Conservation (phyloP, 2,888 invertebrate genomes). For the Vanessa cardui region DNA sequence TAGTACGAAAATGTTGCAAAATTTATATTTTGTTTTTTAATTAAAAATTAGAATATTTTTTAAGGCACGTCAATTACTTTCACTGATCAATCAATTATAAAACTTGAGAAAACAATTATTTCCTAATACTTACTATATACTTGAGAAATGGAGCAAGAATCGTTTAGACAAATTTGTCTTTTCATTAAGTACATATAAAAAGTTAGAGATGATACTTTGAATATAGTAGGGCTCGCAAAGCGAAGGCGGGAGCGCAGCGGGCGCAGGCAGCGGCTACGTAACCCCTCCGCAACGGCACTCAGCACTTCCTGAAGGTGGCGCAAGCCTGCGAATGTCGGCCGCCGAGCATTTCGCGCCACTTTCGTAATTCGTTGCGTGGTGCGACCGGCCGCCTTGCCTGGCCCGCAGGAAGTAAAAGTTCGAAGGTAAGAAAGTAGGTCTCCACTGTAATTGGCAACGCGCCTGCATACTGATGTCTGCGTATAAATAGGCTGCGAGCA, state of each 20-base stretch:
- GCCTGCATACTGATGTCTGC: constrained; percentile 79
- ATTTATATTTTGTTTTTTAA: neutral
- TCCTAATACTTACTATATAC: too few species aligned
- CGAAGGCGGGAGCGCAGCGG: constrained; percentile 43
- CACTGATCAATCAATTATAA: too few species aligned
- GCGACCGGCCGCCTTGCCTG: constrained; percentile 76
- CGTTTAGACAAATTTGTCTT: too few species aligned
- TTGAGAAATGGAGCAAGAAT: too few species aligned
- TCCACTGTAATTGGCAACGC: constrained; percentile 79
- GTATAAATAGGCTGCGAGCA: constrained; percentile 68
- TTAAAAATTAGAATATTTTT: neutral
- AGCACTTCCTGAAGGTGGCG: constrained; percentile 82
- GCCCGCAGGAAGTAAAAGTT: constrained; percentile 83
- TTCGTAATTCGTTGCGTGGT: constrained; percentile 82
- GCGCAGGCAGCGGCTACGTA: constrained; percentile 68
- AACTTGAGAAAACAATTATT: too few species aligned
- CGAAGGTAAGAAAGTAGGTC: constrained; percentile 83
- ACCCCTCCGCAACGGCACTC: constrained; percentile 77
- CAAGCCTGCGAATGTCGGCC: constrained; percentile 81
- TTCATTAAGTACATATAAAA: too few species aligned
- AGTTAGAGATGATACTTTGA: neutral
- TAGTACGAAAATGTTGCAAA: constrained; percentile 6
- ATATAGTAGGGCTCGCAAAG: neutral
- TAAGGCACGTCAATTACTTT: too few species aligned
- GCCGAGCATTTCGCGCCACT: constrained; percentile 82